Conservation (phyloP, 2,113 vertebrate species). For the Xiphophorus maculatus region DNA sequence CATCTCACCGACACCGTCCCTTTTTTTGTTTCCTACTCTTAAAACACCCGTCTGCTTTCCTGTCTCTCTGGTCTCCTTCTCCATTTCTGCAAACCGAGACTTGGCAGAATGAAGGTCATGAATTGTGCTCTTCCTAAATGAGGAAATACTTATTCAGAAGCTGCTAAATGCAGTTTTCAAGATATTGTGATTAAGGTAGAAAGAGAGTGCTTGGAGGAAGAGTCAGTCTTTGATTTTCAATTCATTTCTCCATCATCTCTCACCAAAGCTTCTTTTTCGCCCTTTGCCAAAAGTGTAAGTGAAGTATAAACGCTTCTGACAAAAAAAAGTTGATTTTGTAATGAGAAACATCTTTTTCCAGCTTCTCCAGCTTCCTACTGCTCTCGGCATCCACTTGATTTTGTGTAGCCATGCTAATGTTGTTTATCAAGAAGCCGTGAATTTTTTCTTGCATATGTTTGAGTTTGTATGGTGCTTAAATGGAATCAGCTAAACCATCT, state of each 20-base stretch:
- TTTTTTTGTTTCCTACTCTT: constrained; percentile 23
- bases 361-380: constrained; percentile 14
- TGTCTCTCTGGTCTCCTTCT: constrained; percentile 1
- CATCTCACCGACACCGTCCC: constrained; percentile 17
- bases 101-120: constrained; percentile 39
- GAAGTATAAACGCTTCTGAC: constrained; percentile 24
- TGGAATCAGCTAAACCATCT: constrained; percentile 22
- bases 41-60: constrained; percentile 6
- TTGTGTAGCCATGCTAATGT: constrained; percentile 47
- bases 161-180: constrained; percentile 31
- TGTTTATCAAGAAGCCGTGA: constrained; percentile 36
- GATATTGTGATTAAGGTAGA: constrained; percentile 33
- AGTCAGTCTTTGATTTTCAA: constrained; percentile 51
- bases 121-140: constrained; percentile 13
- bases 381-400: constrained; percentile 11
- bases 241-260: constrained; percentile 50
- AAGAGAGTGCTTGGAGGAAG: constrained; percentile 33
- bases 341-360: constrained; percentile 25
- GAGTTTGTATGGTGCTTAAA: neutral
- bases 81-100: constrained; percentile 9
- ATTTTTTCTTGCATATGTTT: constrained; percentile 16
- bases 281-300: constrained; percentile 11
- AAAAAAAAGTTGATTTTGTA: constrained; percentile 42
- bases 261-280: constrained; percentile 43
- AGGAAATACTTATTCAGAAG: constrained; percentile 30